Evolutionary conservation across 2,888 invertebrate genomes (phyloP).

Genomic region (Agrochola litura): DNA sequence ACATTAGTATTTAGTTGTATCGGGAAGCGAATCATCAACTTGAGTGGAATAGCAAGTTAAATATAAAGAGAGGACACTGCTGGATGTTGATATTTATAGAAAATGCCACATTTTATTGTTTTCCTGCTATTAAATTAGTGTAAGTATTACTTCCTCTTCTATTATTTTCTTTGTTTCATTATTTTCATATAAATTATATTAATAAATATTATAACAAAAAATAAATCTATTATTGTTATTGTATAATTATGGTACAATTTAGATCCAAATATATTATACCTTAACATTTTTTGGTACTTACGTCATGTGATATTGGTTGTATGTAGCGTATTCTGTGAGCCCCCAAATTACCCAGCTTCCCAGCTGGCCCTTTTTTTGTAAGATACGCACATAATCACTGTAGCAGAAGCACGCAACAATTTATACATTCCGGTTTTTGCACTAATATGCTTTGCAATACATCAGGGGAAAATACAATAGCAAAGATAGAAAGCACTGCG

Average conservation of each 20-base stretch:
- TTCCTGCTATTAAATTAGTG: background rate
- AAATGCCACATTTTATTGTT: background rate
- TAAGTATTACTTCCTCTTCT: background rate
- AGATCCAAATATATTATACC: background rate
- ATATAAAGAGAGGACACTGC: background rate
- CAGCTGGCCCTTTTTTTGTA: background rate
- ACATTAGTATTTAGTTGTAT: slow-evolving; percentile 22
- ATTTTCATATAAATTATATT: too few relatives aligned
- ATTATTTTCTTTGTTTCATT: too few relatives aligned
- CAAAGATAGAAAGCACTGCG: slow-evolving; percentile 81
- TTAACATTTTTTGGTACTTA: too few relatives aligned
- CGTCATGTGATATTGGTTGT: background rate
- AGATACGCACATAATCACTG: slow-evolving; percentile 11
- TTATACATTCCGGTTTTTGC: slow-evolving; percentile 69
- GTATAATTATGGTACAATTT: background rate
- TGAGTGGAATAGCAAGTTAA: slow-evolving; percentile 17
- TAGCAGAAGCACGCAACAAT: slow-evolving; percentile 14
- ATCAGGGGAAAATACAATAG: slow-evolving; percentile 82
- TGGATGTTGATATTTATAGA: slow-evolving; percentile 10
- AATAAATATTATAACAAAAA: too few relatives aligned
- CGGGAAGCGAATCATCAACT: slow-evolving; percentile 5
- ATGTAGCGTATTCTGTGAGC: too few relatives aligned
- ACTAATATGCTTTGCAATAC: slow-evolving; percentile 78
- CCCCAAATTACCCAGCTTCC: background rate
- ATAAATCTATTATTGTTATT: background rate